Base-by-base conservation (phyloP, 2,113 vertebrate genomes). In the Microcebus jonahi region DNA sequence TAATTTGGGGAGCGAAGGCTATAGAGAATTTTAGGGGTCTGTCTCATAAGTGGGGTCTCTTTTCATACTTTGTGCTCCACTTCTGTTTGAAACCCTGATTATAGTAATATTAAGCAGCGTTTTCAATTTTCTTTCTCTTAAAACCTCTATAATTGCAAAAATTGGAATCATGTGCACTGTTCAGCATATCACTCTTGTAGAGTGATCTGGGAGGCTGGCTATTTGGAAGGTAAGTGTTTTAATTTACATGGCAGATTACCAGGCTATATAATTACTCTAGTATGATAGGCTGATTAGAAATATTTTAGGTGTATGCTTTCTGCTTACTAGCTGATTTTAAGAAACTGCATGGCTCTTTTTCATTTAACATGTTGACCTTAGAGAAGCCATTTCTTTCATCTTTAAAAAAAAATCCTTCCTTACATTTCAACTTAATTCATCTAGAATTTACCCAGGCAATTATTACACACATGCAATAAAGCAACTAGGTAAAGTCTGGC, bases 71-170 rank as follows among this genome's bases (percentile, higher is more conserved):
- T 73, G 73, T 39, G 11, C 18, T 80, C 17, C 53, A 63, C 14
- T 95, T 89, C 36, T 80, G 34, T 48, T 87, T 94, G 34, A 95
- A 97, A 85, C 27, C 7, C 57, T 91, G 31, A 70, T 61, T 91
- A 81, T 36, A 61, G 27, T 36, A 86, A 59, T 67, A 68, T 73
- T 86, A 36, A 29, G 31, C 77, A 94, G 4, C 1, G 86, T 81
- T 94, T 96, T 79, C 29, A 80, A 45, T 76, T 76, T 31, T 87
- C 31, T 89, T 81, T 81, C 68, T 87, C 48, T 67, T 90, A 80
- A 94, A 95, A 57, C 36, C 57, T 71, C 63, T 87, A 20, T 45
- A 90, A 92, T 96, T 94, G 85, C 79, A 82, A 70, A 90, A 94
- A 91, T 48, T 94, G 13, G 31, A 83, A 95, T 70, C 29, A 55